Evolutionary conservation across 2,797 vertebrate genomes (phyloP).

Genomic region (Pygocentrus nattereri): DNA sequence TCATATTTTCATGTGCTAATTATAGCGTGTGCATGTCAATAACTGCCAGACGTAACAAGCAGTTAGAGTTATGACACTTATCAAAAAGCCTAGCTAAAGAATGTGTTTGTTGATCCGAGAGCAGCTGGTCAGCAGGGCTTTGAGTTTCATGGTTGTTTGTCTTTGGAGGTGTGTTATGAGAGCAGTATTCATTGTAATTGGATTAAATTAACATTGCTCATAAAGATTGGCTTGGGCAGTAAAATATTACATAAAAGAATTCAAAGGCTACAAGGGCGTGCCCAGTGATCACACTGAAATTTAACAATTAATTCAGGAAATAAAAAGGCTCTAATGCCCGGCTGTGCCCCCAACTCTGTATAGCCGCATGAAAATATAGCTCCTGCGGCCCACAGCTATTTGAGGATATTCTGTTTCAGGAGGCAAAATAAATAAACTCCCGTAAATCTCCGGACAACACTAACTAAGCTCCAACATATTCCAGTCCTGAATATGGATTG

Average conservation of each 20-base stretch:
- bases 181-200: background rate
- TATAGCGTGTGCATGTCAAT: conserved; percentile 19
- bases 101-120: conserved; percentile 42
- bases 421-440: conserved; percentile 58
- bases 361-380: conserved; percentile 20
- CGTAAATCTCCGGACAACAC: conserved; percentile 55
- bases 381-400: conserved; percentile 51
- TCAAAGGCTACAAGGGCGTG: background rate
- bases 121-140: conserved; percentile 33
- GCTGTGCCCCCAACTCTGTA: background rate
- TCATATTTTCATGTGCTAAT: conserved; percentile 26
- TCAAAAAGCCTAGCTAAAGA: conserved; percentile 40
- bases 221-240: background rate
- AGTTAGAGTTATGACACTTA: conserved; percentile 38
- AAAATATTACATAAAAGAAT: background rate
- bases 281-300: background rate
- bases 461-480: conserved; percentile 46
- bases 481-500: conserved; percentile 48
- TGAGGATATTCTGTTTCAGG: conserved; percentile 59
- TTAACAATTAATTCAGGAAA: background rate
- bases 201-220: background rate
- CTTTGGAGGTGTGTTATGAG: background rate
- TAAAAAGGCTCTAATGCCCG: conserved; percentile 15
- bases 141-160: conserved; percentile 37
- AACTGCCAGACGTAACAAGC: conserved; percentile 31